Evolutionary conservation across 1,140 invertebrate species (phyloP).

Genomic region (Sipha flava): DNA sequence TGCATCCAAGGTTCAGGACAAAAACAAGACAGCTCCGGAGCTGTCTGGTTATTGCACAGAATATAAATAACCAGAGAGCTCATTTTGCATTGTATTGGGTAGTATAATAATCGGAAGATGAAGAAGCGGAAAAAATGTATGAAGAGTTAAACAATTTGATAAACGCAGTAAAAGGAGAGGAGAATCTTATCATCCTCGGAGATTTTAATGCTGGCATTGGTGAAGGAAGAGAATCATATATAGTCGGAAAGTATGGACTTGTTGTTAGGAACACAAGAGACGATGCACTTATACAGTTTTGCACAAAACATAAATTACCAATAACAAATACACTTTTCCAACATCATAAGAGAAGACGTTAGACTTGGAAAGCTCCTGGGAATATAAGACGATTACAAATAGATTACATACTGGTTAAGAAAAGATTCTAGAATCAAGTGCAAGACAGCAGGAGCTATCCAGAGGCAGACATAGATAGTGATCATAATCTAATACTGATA

Average conservation of each 20-base stretch:
- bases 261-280: not conserved
- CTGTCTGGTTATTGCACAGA: too few relatives aligned
- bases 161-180: not conserved
- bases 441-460: not conserved
- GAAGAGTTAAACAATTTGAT: not conserved
- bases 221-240: not conserved
- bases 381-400: conserved; percentile 41
- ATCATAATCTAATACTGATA: not conserved
- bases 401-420: conserved; percentile 39
- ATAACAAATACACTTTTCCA: conserved; percentile 36
- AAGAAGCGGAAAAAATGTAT: not conserved
- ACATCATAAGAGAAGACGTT: conserved; percentile 37
- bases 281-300: conserved; percentile 4
- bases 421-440: not conserved
- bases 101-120: not conserved
- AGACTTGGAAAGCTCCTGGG: conserved; percentile 41
- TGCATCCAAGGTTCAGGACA: too few relatives aligned
- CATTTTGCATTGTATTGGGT: too few relatives aligned
- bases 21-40: too few relatives aligned
- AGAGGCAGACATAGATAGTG: not conserved
- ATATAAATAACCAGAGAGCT: too few relatives aligned
- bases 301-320: not conserved
- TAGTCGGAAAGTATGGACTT: not conserved
- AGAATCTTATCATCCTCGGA: not conserved
- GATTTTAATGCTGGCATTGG: conserved; percentile 9